Evolutionary conservation across 2,888 invertebrate genomes (phyloP), one percentile per base, ranked within the genome.

Genomic region (Dynastes maya): DNA sequence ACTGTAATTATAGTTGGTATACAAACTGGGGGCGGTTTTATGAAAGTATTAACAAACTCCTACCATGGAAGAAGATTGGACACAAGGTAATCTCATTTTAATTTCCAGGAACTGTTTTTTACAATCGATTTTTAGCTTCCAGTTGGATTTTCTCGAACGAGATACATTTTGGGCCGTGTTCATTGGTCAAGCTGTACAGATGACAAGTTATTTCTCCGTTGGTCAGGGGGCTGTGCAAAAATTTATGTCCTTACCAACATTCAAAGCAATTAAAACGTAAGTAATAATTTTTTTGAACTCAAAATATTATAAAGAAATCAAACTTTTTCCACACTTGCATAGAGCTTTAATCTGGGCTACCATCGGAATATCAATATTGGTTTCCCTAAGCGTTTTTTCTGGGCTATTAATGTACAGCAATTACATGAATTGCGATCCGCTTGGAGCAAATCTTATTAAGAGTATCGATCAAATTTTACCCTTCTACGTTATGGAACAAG

Each of bases 401-500:
- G 94, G 94, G 0, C 85, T 94, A 22, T 90, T 92, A 0, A 87
- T 94, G 81, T 93, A 92, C 82, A 91, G 93, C 0, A 92, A 91
- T 88, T 94, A 93, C 83, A 90, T 91, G 78, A 90, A 91, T 2
- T 94, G 94, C 81, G 94, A 94, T 87, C 94, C 94, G 0, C 84
- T 93, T 0, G 85, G 89, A n/a, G 90, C 92, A 1, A 90, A 91
- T 65, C 90, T 90, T 82, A 91, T 92, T 45, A 88, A 89, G 63
- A 91, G 89, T 84, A 89, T 90, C 82, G 92, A 92, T 84, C 91
- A 92, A 80, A 79, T 88, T 32, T 89, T 95, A 2, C 94, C 95
- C 0, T 92, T 92, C 83, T 95, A 93, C 84, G 91, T 95, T 4
- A 93, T 95, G 90, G 93, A 94, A 82, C 89, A 93, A 16, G 91